These are phyloP conservation scores for Cataglyphis altisquamis DNA, from an alignment of 2,888 invertebrate species.

Conservation along the genomic window DNA sequence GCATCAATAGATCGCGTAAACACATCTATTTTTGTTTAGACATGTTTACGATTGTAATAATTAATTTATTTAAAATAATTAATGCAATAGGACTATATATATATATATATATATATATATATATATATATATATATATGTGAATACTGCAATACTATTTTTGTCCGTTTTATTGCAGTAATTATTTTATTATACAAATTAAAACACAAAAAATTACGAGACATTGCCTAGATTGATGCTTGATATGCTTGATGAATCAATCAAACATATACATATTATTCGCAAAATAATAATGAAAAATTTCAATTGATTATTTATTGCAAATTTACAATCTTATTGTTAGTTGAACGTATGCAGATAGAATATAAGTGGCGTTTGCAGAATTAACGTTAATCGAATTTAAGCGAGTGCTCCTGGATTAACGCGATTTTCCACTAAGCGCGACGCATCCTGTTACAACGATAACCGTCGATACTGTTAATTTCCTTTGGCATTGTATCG, in stretches of 20 bases:
- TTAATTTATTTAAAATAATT: neutral
- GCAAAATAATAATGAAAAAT: neutral
- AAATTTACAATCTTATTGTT: neutral
- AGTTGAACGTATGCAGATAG: neutral
- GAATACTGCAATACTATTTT: neutral
- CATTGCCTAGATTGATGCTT: conserved; percentile 2
- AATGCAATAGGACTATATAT: neutral
- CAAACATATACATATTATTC: neutral
- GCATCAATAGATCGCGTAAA: neutral
- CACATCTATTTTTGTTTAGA: neutral
- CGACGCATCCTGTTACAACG: conserved; percentile 6
- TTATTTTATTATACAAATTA: conserved; percentile 1
- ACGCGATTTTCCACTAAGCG: conserved; percentile 18
- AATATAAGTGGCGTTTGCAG: neutral
- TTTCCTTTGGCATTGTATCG: conserved; percentile 34
- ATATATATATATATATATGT: neutral
- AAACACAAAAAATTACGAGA: neutral
- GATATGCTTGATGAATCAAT: neutral
- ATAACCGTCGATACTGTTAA: conserved; percentile 34
- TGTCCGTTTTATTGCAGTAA: neutral
- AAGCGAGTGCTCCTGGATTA: conserved; percentile 26
- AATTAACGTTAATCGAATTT: conserved; percentile 39
- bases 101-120: neutral
- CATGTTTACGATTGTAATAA: neutral
- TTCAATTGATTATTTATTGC: neutral